Evolutionary conservation across 1,140 invertebrate species (phyloP).

Genomic region (Drosophila tsacasi): DNA sequence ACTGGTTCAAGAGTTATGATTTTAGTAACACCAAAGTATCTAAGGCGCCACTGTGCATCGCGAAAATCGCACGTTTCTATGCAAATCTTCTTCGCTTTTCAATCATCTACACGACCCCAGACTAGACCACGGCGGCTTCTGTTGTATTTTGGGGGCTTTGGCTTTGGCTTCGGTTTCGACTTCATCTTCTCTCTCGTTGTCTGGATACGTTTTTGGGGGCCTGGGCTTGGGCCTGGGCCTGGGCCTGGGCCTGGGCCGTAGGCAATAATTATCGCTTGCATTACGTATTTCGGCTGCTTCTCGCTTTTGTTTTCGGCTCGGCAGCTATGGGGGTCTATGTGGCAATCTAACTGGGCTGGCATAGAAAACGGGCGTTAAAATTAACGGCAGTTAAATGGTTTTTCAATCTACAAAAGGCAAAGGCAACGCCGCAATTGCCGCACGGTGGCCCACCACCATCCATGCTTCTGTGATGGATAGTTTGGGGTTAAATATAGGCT

Average conservation of each 20-base stretch:
- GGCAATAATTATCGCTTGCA: conserved; percentile 83
- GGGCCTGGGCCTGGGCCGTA: conserved; percentile 38
- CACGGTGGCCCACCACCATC: conserved; percentile 53
- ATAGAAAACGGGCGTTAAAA: conserved; percentile 82
- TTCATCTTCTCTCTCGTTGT: conserved; percentile 15
- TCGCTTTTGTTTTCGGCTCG: conserved; percentile 74
- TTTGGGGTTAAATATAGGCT: conserved; percentile 83
- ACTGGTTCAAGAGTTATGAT: too few species aligned
- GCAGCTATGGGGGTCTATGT: conserved; percentile 72
- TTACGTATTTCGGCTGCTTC: conserved; percentile 77
- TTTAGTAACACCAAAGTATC: too few species aligned
- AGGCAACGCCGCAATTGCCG: conserved; percentile 13
- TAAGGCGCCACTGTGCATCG: too few species aligned
- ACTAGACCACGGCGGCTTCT: conserved; percentile 53
- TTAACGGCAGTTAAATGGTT: conserved; percentile 80
- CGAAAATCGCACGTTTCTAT: conserved; percentile 82
- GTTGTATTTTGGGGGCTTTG: conserved; percentile 54
- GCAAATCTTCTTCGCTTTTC: conserved; percentile 79
- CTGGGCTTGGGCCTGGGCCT: conserved; percentile 4
- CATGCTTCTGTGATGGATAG: conserved; percentile 72
- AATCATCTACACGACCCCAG: conserved; percentile 65
- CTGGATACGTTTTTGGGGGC: conserved; percentile 48
- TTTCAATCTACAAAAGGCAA: conserved; percentile 75
- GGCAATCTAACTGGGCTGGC: conserved; percentile 63
- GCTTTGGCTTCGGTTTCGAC: conserved; percentile 14